Evolutionary conservation across 2,888 invertebrate species (phyloP), one percentile per base, ranked within the genome.

Genomic region (Macrosiphum euphorbiae): DNA sequence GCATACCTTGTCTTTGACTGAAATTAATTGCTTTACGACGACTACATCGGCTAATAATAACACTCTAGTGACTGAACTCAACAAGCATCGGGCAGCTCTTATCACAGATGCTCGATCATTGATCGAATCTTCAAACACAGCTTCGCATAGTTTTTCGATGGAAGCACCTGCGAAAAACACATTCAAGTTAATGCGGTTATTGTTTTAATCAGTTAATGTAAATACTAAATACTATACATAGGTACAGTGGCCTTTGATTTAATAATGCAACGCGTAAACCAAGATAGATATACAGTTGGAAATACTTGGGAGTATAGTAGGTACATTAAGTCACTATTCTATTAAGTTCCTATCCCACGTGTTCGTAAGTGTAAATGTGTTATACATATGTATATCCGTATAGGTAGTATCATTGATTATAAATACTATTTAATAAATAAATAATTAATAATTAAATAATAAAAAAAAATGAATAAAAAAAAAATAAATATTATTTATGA

Each of bases 31-130:
- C 95, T 99, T 98, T 94, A 99, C 99, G 90, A 99, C 98, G 94
- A 99, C 99, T 96, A 99, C 98, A 96, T 99, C 99, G 26, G 99
- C 99, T 95, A 99, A 96, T 94, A 99, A 97, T 93, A 99, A 97
- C 94, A 99, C 99, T 95, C 99, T 97, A 92, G 99, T 99, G 95
- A 99, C 99, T 94, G 99, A 98, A 90, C 98, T 98, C 94, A 99
- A 97, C 92, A 99, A 97, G 95, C 98, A 98, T 95, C 99, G 97
- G 94, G 99, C 98, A 91, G 99, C 99, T 95, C 98, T 97, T 95
- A 99, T 98, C 96, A 99, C 97, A 52, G 97, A 97, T 89, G 97
- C 97, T 95, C 97, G 96, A 95, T 97, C 97, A 88, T 96, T 96
- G 94, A 97, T 95, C 94, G 96, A 97, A 95, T 97, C 97, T 95